phyloP scores from a whole-genome alignment of 1,140 invertebrate species.

The Ruditapes philippinarum region DNA sequence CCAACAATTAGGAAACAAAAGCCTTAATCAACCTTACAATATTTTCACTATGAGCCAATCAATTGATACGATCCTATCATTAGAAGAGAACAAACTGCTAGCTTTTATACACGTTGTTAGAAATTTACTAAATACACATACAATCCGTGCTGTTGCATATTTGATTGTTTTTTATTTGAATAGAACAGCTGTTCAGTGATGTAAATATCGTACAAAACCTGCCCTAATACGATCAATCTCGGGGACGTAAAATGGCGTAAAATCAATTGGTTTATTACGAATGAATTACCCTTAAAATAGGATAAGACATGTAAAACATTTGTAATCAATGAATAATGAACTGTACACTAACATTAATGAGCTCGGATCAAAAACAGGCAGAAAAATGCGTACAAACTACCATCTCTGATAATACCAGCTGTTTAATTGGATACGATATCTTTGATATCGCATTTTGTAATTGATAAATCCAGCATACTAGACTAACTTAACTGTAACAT shows the following conservation, averaged over 20 bases:
- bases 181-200: constrained; percentile 15
- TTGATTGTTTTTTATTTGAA: constrained; percentile 6
- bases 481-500: too few species aligned
- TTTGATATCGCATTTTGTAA: background rate
- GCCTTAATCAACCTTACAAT: background rate
- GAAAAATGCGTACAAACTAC: constrained; percentile 19
- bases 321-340: constrained; percentile 69
- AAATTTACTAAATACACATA: too few species aligned
- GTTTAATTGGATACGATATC: background rate
- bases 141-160: constrained; percentile 39
- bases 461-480: too few species aligned
- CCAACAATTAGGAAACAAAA: background rate
- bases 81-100: too few species aligned
- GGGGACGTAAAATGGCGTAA: constrained; percentile 52
- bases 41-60: background rate
- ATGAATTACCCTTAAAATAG: constrained; percentile 34
- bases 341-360: constrained; percentile 38
- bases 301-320: constrained; percentile 60
- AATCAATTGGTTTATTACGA: constrained; percentile 68
- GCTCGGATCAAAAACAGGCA: constrained; percentile 5
- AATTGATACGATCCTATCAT: too few species aligned
- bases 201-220: constrained; percentile 15
- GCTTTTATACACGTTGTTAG: too few species aligned
- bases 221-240: constrained; percentile 19
- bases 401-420: background rate